Evolutionary conservation across 2,888 invertebrate species (phyloP).

Genomic region (Ennomos fuscantarius): DNA sequence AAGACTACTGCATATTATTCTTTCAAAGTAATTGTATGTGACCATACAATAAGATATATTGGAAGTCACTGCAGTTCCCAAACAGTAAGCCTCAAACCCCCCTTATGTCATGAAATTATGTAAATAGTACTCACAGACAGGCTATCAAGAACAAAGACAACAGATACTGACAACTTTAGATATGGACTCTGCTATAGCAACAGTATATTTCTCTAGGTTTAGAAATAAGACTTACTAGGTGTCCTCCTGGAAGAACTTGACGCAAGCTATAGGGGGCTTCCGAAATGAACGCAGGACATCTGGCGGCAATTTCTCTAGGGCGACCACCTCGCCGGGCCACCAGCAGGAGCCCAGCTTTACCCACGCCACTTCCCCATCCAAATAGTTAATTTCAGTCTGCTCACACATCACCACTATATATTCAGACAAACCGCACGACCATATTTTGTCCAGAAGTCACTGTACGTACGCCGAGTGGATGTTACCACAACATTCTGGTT

Average conservation of each 20-base stretch:
- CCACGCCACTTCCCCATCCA: conserved; percentile 93
- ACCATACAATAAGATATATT: conserved; percentile 4
- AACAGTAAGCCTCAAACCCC: conserved; percentile 14
- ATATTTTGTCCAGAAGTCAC: conserved; percentile 75
- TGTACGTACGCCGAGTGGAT: conserved; percentile 72
- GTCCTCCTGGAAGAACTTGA: conserved; percentile 94
- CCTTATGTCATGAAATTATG: conserved; percentile 42
- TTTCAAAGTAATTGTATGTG: no score
- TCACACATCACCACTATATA: conserved; percentile 87
- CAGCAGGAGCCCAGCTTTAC: conserved; percentile 92
- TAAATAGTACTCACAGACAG: conserved; percentile 43
- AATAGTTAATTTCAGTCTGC: conserved; percentile 87
- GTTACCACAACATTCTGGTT: conserved; percentile 64
- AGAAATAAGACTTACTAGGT: conserved; percentile 88
- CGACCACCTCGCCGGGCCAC: conserved; percentile 94
- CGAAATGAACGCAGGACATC: conserved; percentile 87
- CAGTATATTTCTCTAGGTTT: neutral
- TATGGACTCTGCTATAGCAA: no score
- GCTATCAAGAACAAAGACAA: conserved; percentile 43
- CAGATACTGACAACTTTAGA: neutral
- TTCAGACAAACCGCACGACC: conserved; percentile 79
- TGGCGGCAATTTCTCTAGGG: conserved; percentile 86
- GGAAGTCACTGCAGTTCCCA: neutral
- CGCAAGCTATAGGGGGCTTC: conserved; percentile 91
- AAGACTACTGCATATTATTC: no score